A percentile compares a stretch with the other conserved stretches of the same genome.
These are phyloP conservation scores for Catalaphyllia jardinei DNA, from an alignment of 64 coral and sea anemone species.

Conservation along the genomic window DNA sequence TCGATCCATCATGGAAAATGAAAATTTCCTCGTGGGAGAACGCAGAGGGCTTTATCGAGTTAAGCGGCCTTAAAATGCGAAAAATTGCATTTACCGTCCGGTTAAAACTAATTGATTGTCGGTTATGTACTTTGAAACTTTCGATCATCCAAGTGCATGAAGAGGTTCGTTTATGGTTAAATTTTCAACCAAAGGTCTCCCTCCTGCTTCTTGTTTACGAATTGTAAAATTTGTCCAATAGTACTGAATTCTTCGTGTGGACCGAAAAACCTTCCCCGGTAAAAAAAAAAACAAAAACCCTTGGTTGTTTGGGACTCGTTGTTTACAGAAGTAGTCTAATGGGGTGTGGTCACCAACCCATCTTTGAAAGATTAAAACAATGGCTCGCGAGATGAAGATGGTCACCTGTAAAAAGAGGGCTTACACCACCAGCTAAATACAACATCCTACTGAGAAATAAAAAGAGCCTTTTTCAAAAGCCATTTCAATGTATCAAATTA, in stretches of 20 bases:
- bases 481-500: neutral
- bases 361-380: neutral
- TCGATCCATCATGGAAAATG: neutral
- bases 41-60: neutral
- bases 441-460: neutral
- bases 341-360: slow-evolving; percentile 1
- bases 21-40: neutral
- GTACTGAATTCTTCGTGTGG: neutral
- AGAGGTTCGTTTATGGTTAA: neutral
- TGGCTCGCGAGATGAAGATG: neutral
- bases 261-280: neutral
- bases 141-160: neutral
- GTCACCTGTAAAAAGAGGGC: slow-evolving; percentile 5
- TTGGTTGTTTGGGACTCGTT: neutral
- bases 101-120: slow-evolving; percentile 31
- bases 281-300: neutral
- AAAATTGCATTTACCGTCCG: neutral
- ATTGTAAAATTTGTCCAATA: too few species aligned
- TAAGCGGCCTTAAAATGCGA: neutral
- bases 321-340: neutral
- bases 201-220: neutral
- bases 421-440: neutral
- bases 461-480: neutral
- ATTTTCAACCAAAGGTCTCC: neutral
- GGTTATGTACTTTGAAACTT: slow-evolving; percentile 22